Percentiles rank a stretch among this genome's conserved stretches.
These are phyloP conservation scores for Labia minor DNA, from an alignment of 2,888 invertebrate species.

Conservation along the genomic window DNA sequence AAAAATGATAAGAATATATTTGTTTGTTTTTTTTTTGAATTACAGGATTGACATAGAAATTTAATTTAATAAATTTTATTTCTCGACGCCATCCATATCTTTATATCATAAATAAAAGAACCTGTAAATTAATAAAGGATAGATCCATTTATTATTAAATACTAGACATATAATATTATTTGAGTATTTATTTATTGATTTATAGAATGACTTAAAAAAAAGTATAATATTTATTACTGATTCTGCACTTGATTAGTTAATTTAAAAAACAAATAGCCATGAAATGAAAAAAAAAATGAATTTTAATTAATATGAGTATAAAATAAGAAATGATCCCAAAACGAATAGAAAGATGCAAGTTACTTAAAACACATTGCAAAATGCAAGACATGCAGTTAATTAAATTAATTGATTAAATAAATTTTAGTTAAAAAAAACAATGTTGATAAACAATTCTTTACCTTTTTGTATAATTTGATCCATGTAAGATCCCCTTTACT, in stretches of 20 bases:
- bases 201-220: too few relatives aligned
- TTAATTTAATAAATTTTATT: too few relatives aligned
- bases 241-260: not conserved
- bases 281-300: too few relatives aligned
- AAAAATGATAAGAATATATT: too few relatives aligned
- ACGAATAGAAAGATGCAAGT: not conserved
- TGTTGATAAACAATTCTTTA: slow-evolving; percentile 37
- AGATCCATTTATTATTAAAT: not conserved
- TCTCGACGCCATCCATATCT: too few relatives aligned
- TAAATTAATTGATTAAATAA: not conserved
- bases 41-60: too few relatives aligned
- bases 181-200: too few relatives aligned
- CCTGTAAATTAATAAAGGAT: too few relatives aligned
- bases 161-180: not conserved
- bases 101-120: too few relatives aligned
- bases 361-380: not conserved
- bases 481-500: slow-evolving; percentile 96
- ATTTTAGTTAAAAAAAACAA: not conserved
- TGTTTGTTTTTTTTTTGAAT: too few relatives aligned
- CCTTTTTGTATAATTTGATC: slow-evolving; percentile 99
- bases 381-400: not conserved
- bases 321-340: too few relatives aligned
- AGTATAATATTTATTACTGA: not conserved
- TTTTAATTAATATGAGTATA: too few relatives aligned
- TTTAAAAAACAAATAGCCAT: not conserved